Evolutionary conservation across 1,140 invertebrate species (phyloP).

Genomic region (Caenorhabditis brenneri): DNA sequence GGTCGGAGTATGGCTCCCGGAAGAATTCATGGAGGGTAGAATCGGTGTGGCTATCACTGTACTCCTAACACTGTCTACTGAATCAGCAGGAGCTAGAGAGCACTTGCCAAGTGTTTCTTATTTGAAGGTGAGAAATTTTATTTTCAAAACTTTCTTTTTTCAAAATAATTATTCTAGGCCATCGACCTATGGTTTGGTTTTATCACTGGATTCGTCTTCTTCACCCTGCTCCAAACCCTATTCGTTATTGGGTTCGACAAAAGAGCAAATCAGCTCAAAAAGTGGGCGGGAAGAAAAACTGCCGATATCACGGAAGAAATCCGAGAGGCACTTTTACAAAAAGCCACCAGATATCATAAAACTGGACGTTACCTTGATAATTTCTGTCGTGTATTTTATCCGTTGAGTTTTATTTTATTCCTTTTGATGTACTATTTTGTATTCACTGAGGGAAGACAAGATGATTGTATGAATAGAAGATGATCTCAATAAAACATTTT

Average conservation of each 20-base stretch:
- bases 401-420: constrained; percentile 66
- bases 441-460: constrained; percentile 69
- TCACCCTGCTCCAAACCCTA: constrained; percentile 68
- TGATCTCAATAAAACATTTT: constrained; percentile 30
- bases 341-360: constrained; percentile 68
- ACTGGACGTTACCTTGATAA: constrained; percentile 69
- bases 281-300: constrained; percentile 67
- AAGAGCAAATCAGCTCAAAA: constrained; percentile 68
- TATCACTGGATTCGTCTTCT: constrained; percentile 70
- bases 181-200: constrained; percentile 71
- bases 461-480: constrained; percentile 66
- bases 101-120: constrained; percentile 71
- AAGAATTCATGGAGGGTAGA: constrained; percentile 71
- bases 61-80: constrained; percentile 68
- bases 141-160: no score
- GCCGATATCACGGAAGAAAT: constrained; percentile 68
- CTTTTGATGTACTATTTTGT: constrained; percentile 70
- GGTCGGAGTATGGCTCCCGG: constrained; percentile 70
- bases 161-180: no score
- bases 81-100: constrained; percentile 70
- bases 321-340: constrained; percentile 61
- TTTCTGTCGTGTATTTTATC: constrained; percentile 70
- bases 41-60: constrained; percentile 71
- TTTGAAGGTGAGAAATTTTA: no score
- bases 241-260: constrained; percentile 71